Evolutionary conservation across 2,888 invertebrate genomes (phyloP), one percentile per base, ranked within the genome.

Genomic region (Agrochola macilenta): DNA sequence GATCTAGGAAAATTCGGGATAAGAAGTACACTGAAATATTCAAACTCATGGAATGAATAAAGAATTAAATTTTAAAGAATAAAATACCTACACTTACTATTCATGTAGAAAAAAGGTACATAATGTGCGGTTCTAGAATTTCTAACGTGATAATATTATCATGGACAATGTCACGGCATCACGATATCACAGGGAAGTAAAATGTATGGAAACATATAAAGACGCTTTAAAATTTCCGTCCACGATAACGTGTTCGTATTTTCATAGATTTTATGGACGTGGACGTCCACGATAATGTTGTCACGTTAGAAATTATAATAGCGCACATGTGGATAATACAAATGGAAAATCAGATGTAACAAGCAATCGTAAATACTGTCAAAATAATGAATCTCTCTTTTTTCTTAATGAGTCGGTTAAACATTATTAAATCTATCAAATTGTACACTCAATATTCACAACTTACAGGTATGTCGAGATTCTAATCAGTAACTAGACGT

Each of bases 401-500:
- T 30, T 73, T 72, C 39, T 49, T 26, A 76, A 64, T 76, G 68
- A 69, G 12, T 63, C 23, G 14, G 49, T 78, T 71, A 64, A 65
- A 74, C 35, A 68, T 78, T 63, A 69, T 77, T 35, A 39, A 61
- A 54, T 77, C 77, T 87, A 81, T 76, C 14, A 75, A 69, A 76
- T 73, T 76, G 64, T 82, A 86, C 80, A 86, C 78, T 65, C 78
- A 83, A 61, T 81, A 81, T 79, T 79, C 76, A 83, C 75, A 84
- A 80, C 69, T 82, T 81, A 83, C 64, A 74, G 54, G 75, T 76
- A 81, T 77, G 26, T 52, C 73, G 58, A 78, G 72, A 73, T 71
- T 82, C 84, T 87, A 84, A 81, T 74, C 79, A 85, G 76, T 84
- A 82, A 60, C 78, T 86, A 85, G 75, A 76, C 71, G 69, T 77